Conservation (phyloP, 2,113 vertebrate species). For the Cyprinodon brontotheroides region DNA sequence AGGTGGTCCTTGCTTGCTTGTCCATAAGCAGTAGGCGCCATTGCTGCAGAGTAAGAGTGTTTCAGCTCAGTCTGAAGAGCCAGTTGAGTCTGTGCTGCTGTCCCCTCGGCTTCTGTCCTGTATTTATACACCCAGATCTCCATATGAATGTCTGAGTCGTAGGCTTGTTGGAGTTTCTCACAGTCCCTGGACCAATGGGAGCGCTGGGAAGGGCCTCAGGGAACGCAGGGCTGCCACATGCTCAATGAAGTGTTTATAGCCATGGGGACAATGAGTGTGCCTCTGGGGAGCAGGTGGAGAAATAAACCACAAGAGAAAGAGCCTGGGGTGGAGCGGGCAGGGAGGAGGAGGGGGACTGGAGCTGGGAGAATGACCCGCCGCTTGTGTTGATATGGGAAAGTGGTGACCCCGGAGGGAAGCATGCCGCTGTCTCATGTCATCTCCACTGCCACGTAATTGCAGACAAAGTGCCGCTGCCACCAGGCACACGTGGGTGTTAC, state of each 20-base stretch:
- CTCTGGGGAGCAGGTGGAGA: constrained; percentile 82
- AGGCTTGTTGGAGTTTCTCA: constrained; percentile 77
- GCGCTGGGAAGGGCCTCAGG: constrained; percentile 75
- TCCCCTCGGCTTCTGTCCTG: constrained; percentile 43
- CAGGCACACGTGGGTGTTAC: constrained; percentile 73
- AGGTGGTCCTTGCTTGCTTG: constrained; percentile 65
- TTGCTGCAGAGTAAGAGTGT: constrained; percentile 57
- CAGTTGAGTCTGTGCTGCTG: constrained; percentile 67
- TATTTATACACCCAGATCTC: constrained; percentile 79
- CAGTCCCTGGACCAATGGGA: constrained; percentile 74
- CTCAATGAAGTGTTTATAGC: constrained; percentile 81
- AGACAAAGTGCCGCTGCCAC: constrained; percentile 71
- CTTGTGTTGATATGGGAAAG: constrained; percentile 81
- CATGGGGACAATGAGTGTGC: constrained; percentile 71
- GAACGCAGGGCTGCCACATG: constrained; percentile 77
- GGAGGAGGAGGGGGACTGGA: constrained; percentile 22
- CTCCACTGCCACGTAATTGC: constrained; percentile 65
- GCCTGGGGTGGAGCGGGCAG: constrained; percentile 31
- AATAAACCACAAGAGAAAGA: constrained; percentile 65
- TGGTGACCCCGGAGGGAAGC: constrained; percentile 76
- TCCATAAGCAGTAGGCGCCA: constrained; percentile 76
- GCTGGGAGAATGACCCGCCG: constrained; percentile 61
- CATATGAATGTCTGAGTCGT: constrained; percentile 80
- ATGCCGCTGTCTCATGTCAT: constrained; percentile 68
- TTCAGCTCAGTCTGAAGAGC: constrained; percentile 60